Base-by-base conservation (phyloP, 2,797 vertebrate species). In the Phrynocephalus forsythii region DNA sequence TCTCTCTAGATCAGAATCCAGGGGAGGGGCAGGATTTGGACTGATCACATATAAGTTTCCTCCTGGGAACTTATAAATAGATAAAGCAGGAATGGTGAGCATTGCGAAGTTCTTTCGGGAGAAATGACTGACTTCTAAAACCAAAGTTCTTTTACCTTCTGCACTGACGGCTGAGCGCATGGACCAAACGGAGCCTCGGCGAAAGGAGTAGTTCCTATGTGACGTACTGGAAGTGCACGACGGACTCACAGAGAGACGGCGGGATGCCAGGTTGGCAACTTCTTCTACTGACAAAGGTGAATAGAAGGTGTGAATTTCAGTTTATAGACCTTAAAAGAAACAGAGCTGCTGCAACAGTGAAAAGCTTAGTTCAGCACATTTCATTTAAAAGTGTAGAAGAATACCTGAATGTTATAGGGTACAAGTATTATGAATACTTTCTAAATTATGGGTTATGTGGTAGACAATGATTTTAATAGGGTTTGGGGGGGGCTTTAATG, bases 191-290 rank as follows among this genome's bases (percentile, higher is more conserved):
- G 99, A 99, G 48, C 99, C 99, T 0, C 99, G 97, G 3, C 99
- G 98, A 96, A 99, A 99, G 10, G 99, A 99, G 52, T 99, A 99
- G 94, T 99, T 99, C 90, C 99, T 97, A 88, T 99, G 99, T 33
- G 99, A 99, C 24, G 99, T 99, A 66, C 99, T 99, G 93, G 99
- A 99, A 81, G 99, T 97, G 56, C 99, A 99, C 91, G 99, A 99
- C 0, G 99, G 99, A 92, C 99, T 99, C 93, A 99, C 98, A 0
- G 99, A 99, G 28, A 99, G 97, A 63, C 99, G 98, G 56, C 99
- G 98, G 2, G 99, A 99, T 11, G 98, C 97, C 97, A 99, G 96
- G 96, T 99, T 99, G 95, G 98, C 95, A 96, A 98, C 98, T 98
- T 99, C 99, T 98, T 99, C 99, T 99, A 98, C 98, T 98, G 97